Conservation (phyloP, 35 echinoderm and acorn worm genomes). For the Patiria miniata region DNA sequence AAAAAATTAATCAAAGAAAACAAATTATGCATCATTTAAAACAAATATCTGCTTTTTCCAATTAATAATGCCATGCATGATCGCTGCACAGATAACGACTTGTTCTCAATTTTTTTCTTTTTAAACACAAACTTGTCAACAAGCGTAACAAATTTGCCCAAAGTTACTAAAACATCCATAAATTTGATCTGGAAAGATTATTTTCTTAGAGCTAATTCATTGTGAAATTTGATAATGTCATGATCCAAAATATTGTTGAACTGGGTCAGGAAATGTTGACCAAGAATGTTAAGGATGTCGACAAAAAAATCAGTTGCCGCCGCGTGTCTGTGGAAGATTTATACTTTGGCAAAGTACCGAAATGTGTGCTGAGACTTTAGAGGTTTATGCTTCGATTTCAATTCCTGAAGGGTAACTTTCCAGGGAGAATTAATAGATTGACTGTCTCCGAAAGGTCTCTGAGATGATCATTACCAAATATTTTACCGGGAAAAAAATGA, state of each 20-base stretch:
- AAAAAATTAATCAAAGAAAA: too few relatives aligned
- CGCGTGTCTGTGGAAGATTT: neutral
- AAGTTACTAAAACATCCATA: too few relatives aligned
- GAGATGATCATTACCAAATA: neutral
- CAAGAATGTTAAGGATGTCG: neutral
- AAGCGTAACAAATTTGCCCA: too few relatives aligned
- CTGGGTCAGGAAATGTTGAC: neutral
- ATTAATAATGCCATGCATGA: too few relatives aligned
- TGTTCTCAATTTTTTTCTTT: too few relatives aligned
- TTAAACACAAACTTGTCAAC: too few relatives aligned
- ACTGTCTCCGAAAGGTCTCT: constrained; percentile 13
- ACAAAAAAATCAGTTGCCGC: neutral
- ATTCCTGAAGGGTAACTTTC: neutral
- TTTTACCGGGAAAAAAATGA: neutral
- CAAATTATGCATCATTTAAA: too few relatives aligned
- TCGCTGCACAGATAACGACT: too few relatives aligned
- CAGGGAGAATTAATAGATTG: neutral
- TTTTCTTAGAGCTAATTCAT: neutral
- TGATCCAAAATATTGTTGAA: neutral
- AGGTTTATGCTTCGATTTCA: neutral
- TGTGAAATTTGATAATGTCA: neutral
- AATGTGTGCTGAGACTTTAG: too few relatives aligned
- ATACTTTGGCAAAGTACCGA: neutral
- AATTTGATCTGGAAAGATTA: neutral
- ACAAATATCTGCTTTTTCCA: too few relatives aligned